A percentile compares a stretch with the other conserved stretches of the same genome.
These are phyloP conservation scores for Hylomyscus alleni DNA, from an alignment of 2,797 vertebrate species.

Conservation along the genomic window DNA sequence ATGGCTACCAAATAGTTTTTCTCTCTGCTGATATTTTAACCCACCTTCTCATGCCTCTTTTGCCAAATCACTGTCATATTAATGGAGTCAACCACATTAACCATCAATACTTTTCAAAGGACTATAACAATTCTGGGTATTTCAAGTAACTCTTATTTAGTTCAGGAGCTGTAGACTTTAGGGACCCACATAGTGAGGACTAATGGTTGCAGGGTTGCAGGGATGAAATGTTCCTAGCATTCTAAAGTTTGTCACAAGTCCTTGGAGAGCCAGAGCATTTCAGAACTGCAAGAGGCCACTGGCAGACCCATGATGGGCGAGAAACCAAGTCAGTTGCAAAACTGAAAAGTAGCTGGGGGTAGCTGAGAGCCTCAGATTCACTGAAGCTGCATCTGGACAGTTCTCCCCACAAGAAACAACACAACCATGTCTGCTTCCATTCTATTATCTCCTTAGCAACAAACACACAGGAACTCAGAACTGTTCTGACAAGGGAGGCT, in stretches of 20 bases:
- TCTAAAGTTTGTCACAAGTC: background rate
- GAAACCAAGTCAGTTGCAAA: background rate
- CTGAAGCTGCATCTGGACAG: background rate
- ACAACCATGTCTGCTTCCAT: background rate
- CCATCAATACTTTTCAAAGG: slow-evolving; percentile 47
- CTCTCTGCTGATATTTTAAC: slow-evolving; percentile 2
- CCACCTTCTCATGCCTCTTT: background rate
- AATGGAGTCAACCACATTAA: background rate
- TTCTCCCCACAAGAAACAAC: background rate
- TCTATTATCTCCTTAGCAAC: background rate
- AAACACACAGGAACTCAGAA: background rate
- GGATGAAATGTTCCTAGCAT: background rate
- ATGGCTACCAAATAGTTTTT: background rate
- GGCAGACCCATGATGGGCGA: background rate
- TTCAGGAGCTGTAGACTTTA: background rate
- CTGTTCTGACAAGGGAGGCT: background rate
- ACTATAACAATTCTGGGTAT: slow-evolving; percentile 31
- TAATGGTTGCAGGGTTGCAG: slow-evolving; percentile 7
- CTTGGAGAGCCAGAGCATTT: background rate
- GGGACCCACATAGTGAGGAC: background rate
- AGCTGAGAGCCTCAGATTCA: background rate
- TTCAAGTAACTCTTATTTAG: slow-evolving; percentile 37
- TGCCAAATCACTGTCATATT: background rate
- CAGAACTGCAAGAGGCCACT: background rate
- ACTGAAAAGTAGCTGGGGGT: background rate